Conservation (phyloP, 2,888 invertebrate species). For the Drosophila mercatorum region DNA sequence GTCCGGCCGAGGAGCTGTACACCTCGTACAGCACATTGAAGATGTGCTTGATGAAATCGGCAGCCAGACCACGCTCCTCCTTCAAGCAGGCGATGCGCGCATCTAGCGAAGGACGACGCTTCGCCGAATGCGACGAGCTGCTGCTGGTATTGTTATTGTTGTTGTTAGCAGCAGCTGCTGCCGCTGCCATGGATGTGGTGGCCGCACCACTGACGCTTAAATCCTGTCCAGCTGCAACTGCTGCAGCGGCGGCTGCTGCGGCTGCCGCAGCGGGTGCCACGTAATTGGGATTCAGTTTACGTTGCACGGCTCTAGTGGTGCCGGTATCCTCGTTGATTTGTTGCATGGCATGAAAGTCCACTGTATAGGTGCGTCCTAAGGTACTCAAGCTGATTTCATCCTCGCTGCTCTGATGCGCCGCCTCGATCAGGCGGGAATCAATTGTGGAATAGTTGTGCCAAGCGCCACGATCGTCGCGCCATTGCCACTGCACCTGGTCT, state of each 20-base stretch:
- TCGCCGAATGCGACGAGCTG: constrained; percentile 32
- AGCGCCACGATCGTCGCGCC: constrained; percentile 97
- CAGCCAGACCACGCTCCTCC: constrained; percentile 89
- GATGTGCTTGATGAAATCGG: constrained; percentile 90
- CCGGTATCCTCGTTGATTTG: constrained; percentile 99
- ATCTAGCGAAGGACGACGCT: constrained; percentile 85
- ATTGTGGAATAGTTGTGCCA: constrained; percentile 97
- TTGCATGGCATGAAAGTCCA: constrained; percentile 98
- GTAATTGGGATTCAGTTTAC: constrained; percentile 89
- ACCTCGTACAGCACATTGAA: constrained; percentile 99
- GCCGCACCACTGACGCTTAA: constrained; percentile 52
- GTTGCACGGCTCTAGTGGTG: constrained; percentile 95
- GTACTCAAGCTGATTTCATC: constrained; percentile 97
- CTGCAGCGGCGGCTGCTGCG: constrained; percentile 49
- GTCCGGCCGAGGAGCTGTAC: constrained; percentile 98
- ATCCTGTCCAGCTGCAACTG: constrained; percentile 60
- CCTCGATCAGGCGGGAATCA: constrained; percentile 97
- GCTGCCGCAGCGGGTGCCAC: constrained; percentile 74
- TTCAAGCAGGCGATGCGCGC: constrained; percentile 89
- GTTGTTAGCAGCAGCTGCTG: constrained; percentile 23
- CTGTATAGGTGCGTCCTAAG: constrained; percentile 96
- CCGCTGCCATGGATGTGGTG: constrained; percentile 50
- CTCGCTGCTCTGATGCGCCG: constrained; percentile 96
- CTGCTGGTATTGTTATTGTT: constrained; percentile 21
- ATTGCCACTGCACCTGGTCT: constrained; percentile 97